These are phyloP conservation scores for Steinernema hermaphroditum DNA, from an alignment of 2,888 invertebrate genomes.

Conservation along the genomic window DNA sequence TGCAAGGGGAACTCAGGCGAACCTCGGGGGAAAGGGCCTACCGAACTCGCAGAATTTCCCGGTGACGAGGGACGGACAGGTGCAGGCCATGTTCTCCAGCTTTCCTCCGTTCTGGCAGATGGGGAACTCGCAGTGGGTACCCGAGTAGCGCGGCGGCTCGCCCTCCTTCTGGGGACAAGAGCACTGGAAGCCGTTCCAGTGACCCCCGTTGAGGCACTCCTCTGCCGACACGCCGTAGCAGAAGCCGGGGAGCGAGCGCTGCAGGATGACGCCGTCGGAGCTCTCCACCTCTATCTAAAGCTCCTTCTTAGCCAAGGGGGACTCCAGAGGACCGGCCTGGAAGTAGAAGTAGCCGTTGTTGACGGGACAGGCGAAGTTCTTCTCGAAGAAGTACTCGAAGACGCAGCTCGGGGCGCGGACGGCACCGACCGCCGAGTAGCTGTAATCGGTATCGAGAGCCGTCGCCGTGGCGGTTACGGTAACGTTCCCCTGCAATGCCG, in stretches of 20 bases:
- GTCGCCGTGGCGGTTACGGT: not conserved
- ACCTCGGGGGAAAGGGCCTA: not conserved
- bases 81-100: constrained; percentile 41
- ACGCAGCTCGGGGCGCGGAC: constrained; percentile 31
- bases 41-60: constrained; percentile 47
- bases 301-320: constrained; percentile 33
- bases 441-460: constrained; percentile 13
- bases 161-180: constrained; percentile 23
- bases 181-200: constrained; percentile 34
- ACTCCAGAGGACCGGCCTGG: constrained; percentile 29
- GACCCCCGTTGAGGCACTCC: constrained; percentile 46
- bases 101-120: constrained; percentile 48
- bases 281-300: constrained; percentile 34
- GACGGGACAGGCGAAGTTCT: constrained; percentile 35
- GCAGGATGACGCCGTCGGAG: constrained; percentile 39
- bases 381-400: constrained; percentile 38
- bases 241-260: constrained; percentile 43
- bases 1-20: not conserved
- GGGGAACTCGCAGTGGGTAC: constrained; percentile 44
- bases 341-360: constrained; percentile 38
- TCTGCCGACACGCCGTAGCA: constrained; percentile 37
- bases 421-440: constrained; percentile 5
- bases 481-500: constrained; percentile 25
- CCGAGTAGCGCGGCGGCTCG: constrained; percentile 31
- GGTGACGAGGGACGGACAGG: constrained; percentile 39